phyloP scores from a whole-genome alignment of 2,113 vertebrate genomes.

The Stegastes partitus region DNA sequence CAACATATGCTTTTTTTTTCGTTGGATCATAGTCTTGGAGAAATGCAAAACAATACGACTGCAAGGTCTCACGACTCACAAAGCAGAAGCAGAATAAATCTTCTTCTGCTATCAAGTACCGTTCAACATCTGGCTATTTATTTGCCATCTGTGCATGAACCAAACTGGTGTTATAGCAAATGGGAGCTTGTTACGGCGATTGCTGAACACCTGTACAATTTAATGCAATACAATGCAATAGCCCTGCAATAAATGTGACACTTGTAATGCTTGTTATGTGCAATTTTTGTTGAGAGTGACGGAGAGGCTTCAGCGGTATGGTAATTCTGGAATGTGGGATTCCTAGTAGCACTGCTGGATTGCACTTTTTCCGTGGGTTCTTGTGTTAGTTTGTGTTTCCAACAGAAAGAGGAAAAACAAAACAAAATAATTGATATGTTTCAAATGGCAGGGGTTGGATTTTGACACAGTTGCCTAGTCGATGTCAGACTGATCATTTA shows the following conservation, averaged over 20 bases:
- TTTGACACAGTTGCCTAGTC: background rate
- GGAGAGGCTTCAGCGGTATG: background rate
- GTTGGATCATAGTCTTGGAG: constrained; percentile 5
- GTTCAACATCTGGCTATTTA: constrained; percentile 43
- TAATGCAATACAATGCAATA: constrained; percentile 30
- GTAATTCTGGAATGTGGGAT: background rate
- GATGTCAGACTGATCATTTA: too few species aligned
- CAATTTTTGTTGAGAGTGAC: background rate
- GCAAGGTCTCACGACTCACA: constrained; percentile 3
- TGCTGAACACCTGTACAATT: constrained; percentile 41
- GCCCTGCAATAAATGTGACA: constrained; percentile 17
- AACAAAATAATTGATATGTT: background rate
- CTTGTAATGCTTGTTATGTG: constrained; percentile 27
- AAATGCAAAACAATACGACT: background rate
- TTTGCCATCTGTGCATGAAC: constrained; percentile 23
- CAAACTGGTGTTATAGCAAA: constrained; percentile 29
- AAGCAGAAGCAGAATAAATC: constrained; percentile 22
- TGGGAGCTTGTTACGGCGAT: constrained; percentile 25
- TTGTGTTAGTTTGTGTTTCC: too few species aligned
- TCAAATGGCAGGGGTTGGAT: background rate
- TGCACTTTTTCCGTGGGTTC: background rate
- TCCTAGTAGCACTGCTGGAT: background rate
- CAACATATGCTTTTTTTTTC: background rate
- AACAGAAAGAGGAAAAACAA: too few species aligned
- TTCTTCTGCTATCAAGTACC: background rate